These are phyloP conservation scores for Ruditapes philippinarum DNA, from an alignment of 1,140 invertebrate species.

Conservation along the genomic window DNA sequence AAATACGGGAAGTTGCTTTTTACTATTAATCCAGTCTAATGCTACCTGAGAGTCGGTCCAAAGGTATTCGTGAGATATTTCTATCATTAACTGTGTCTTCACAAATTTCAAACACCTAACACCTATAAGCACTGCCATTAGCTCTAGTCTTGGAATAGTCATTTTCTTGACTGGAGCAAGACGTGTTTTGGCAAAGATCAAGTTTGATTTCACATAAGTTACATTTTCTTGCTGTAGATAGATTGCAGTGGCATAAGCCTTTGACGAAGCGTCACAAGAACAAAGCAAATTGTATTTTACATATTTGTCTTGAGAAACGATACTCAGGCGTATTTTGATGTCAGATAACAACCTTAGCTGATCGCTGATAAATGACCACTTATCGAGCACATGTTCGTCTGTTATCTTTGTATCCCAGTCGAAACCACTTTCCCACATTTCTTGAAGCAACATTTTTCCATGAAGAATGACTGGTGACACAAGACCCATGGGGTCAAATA, in stretches of 20 bases:
- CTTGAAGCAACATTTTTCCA: not conserved
- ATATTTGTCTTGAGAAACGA: not conserved
- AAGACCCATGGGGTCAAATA: not conserved
- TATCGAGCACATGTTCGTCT: not conserved
- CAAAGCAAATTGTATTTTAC: not conserved
- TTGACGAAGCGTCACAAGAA: conserved; percentile 1
- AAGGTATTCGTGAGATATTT: not conserved
- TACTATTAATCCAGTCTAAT: not conserved
- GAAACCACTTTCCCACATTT: not conserved
- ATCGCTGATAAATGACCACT: not conserved
- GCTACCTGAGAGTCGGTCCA: not conserved
- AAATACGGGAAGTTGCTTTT: conserved; percentile 16
- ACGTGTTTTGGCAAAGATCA: not conserved
- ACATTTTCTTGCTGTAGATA: not conserved
- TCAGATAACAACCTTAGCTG: not conserved
- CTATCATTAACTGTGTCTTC: not conserved
- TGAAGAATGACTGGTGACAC: not conserved
- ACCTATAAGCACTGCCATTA: conserved; percentile 4
- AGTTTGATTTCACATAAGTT: not conserved
- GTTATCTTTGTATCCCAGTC: not conserved
- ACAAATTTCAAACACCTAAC: not conserved
- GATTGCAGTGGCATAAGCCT: not conserved
- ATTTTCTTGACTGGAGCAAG: conserved; percentile 27
- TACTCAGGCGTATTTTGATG: too few species aligned
- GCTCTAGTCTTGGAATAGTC: conserved; percentile 34